These are phyloP conservation scores for Oryzias melastigma DNA, from an alignment of 2,113 vertebrate species.

Conservation along the genomic window DNA sequence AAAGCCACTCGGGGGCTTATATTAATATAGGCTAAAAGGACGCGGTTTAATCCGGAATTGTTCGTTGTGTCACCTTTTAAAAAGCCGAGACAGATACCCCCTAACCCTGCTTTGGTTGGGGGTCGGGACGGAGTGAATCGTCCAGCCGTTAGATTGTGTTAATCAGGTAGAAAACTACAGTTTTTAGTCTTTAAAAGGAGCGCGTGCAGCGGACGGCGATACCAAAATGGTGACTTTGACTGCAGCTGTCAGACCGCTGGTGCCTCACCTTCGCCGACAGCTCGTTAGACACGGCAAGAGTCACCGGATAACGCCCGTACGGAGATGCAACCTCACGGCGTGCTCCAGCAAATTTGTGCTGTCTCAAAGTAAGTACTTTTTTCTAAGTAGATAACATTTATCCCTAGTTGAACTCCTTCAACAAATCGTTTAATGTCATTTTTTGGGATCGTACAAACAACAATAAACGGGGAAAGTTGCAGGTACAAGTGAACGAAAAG, in stretches of 20 bases:
- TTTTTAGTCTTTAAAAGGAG: background rate
- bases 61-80: no score
- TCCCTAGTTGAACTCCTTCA: background rate
- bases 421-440: constrained; percentile 16
- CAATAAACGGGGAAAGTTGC: no score
- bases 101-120: background rate
- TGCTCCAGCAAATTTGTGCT: constrained; percentile 85
- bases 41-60: no score
- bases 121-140: background rate
- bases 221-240: constrained; percentile 66
- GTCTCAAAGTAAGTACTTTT: constrained; percentile 77
- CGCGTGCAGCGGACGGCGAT: no score
- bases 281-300: constrained; percentile 31
- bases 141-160: background rate
- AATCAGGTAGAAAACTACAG: constrained; percentile 5
- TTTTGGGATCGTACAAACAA: no score
- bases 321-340: constrained; percentile 81
- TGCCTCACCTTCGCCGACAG: constrained; percentile 50
- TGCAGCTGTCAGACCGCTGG: constrained; percentile 59
- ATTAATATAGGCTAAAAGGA: no score
- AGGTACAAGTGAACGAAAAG: no score
- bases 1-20: no score
- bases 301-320: constrained; percentile 54
- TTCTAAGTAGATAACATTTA: background rate
- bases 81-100: no score